A percentile compares a stretch with the other conserved stretches of the same genome.
Evolutionary conservation across 2,113 vertebrate genomes (phyloP).

Genomic region (Anser cygnoides): DNA sequence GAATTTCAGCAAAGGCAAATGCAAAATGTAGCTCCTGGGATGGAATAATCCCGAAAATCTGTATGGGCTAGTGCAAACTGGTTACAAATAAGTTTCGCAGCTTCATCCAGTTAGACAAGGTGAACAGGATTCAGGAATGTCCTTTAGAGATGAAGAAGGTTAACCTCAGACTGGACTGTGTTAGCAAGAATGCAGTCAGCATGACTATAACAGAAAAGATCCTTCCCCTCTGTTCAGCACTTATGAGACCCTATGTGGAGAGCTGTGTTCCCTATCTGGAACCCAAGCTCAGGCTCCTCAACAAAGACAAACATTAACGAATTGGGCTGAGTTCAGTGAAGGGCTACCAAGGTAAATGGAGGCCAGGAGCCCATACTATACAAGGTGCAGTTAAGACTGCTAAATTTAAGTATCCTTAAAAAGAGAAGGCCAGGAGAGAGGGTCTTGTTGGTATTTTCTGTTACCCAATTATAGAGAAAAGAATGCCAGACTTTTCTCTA

Average conservation of each 20-base stretch:
- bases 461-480: not conserved
- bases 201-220: not conserved
- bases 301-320: not conserved
- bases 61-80: not conserved
- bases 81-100: not conserved
- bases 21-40: not conserved
- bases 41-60: not conserved
- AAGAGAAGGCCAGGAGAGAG: not conserved
- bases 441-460: not conserved
- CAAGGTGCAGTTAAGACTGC: too few species aligned
- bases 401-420: not conserved
- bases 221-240: not conserved
- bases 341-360: not conserved
- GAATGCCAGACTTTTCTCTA: not conserved
- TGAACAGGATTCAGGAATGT: not conserved
- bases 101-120: not conserved
- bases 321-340: not conserved
- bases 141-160: not conserved
- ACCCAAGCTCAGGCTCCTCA: not conserved
- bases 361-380: not conserved
- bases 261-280: not conserved
- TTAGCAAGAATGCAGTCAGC: not conserved
- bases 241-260: not conserved
- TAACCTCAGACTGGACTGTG: not conserved
- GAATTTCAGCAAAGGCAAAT: not conserved